Base-by-base conservation (phyloP, 1,140 invertebrate species). In the Drosophila kurseongensis region DNA sequence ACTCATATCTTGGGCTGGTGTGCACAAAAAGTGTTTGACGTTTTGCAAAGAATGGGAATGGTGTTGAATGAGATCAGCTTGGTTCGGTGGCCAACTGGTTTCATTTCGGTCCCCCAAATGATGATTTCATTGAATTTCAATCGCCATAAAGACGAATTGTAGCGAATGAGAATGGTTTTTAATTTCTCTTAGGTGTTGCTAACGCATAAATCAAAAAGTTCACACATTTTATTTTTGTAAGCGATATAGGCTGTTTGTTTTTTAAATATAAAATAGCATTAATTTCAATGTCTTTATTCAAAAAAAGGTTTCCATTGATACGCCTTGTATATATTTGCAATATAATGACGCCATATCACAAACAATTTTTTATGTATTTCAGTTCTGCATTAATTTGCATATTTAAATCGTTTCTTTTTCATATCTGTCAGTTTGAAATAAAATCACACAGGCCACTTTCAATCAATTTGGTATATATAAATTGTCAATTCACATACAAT, bases 1-100 rank as follows among this genome's bases (percentile, higher is more conserved):
- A 86, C 61, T 86, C 82, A 86, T 35, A 67, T 38, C 36, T 54
- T 14, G 14, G 42, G n/a, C 18, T 51, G 8, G 65, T n/a, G 16
- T 42, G 62, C 41, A 35, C 38, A 69, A 66, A 65, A 51, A 51
- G 14, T 40, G 42, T 68, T 40, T 68, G 40, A 35, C 12, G 48
- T 44, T 41, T 50, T n/a, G 40, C 40, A 27, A 65, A 75, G 72
- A 57, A 52, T 27, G 38, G 40, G 59, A 54, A n/a, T 51, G 40
- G 50, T 75, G 59, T 40, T 75, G 72, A 52, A 75, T 75, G 73
- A 75, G 73, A 75, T 75, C 73, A 75, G 73, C 52, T 65, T 40
- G 51, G 18, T 38, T 45, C 13, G 41, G 36, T 69, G 41, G 16
- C 27, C 16, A 75, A 75, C 73, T 56, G 51, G 73, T 75, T 75